Evolutionary conservation across 2,888 invertebrate species (phyloP).

Genomic region (Falcaria lacertinaria): DNA sequence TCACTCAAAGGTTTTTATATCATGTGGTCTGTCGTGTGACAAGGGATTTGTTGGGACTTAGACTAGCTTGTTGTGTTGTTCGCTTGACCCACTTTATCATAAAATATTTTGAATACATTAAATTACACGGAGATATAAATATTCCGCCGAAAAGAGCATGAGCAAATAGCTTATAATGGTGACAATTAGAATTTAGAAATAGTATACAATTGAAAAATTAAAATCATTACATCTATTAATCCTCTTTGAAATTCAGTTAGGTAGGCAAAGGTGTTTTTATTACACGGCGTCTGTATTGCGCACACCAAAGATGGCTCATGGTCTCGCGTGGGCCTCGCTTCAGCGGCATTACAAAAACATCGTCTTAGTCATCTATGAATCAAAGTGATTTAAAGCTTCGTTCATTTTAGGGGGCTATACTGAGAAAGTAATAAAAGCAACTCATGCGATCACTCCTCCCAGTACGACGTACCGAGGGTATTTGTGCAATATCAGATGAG

Average conservation of each 20-base stretch:
- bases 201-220: too few species aligned
- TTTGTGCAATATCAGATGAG: neutral
- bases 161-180: too few species aligned
- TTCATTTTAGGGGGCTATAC: slow-evolving; percentile 49
- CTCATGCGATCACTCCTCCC: slow-evolving; percentile 44
- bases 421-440: slow-evolving; percentile 45
- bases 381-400: slow-evolving; percentile 43
- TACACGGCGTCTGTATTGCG: slow-evolving; percentile 9
- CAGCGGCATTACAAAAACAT: slow-evolving; percentile 44
- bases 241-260: neutral
- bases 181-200: too few species aligned
- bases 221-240: too few species aligned
- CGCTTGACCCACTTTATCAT: neutral
- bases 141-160: too few species aligned
- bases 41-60: neutral
- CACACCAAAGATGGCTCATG: slow-evolving; percentile 39
- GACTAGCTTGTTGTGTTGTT: neutral
- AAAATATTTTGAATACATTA: too few species aligned
- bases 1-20: slow-evolving; percentile 17
- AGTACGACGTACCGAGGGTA: slow-evolving; percentile 11
- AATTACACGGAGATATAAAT: too few species aligned
- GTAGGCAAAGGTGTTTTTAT: neutral
- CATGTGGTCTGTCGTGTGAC: slow-evolving; percentile 12
- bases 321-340: slow-evolving; percentile 34
- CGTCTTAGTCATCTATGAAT: slow-evolving; percentile 63